A percentile compares a stretch with the other conserved stretches of the same genome.
Conservation (phyloP, 2,113 vertebrate species). For the Anas platyrhynchos region DNA sequence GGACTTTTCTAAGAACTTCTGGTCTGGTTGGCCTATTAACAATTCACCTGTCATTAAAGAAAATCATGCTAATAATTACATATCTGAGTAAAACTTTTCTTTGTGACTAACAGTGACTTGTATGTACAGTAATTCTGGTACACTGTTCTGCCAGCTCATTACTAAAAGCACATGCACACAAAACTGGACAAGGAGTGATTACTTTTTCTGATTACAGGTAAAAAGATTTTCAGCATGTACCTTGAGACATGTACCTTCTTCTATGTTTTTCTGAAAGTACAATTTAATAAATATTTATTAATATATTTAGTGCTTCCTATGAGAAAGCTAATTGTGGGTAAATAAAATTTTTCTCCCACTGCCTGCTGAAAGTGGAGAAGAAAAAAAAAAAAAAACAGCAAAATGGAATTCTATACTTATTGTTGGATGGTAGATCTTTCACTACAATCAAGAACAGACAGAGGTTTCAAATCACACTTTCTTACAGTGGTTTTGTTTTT, state of each 20-base stretch:
- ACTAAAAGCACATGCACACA: background rate
- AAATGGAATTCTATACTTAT: background rate
- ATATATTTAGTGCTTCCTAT: background rate
- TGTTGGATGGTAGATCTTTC: background rate
- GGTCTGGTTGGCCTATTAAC: background rate
- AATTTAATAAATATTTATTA: conserved; percentile 67
- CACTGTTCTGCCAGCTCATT: background rate
- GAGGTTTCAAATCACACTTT: background rate
- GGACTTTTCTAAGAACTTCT: background rate
- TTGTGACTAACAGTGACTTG: background rate
- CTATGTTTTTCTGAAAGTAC: conserved; percentile 23
- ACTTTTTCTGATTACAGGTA: background rate
- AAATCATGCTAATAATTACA: background rate
- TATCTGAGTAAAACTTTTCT: background rate
- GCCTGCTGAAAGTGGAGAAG: background rate
- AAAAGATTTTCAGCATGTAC: conserved; percentile 6
- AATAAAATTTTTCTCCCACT: background rate
- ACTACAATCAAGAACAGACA: background rate
- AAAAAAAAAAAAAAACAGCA: background rate
- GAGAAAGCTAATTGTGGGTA: background rate
- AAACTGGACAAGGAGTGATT: background rate
- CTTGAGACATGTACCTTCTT: background rate
- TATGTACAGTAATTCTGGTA: background rate
- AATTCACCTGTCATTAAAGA: background rate
- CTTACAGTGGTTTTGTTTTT: background rate